These are phyloP conservation scores for Mesochorus sp. DNA, from an alignment of 2,888 invertebrate species.

Conservation along the genomic window DNA sequence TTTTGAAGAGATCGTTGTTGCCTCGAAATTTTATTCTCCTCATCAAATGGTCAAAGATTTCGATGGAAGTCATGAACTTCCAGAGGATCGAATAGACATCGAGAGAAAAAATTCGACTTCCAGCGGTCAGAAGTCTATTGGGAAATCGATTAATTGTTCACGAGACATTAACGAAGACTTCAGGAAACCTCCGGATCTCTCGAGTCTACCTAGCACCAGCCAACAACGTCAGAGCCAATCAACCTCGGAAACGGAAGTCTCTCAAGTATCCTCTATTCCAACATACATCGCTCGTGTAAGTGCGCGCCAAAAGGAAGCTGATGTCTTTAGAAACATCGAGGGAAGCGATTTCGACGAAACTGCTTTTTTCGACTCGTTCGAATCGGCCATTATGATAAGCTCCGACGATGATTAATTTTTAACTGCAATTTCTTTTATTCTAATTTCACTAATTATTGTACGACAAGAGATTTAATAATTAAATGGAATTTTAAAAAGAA, in stretches of 20 bases:
- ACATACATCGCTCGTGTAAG: conserved; percentile 40
- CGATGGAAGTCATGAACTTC: too few species aligned
- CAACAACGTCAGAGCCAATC: background rate
- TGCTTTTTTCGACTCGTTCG: conserved; percentile 57
- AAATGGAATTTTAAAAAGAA: too few species aligned
- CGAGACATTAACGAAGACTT: background rate
- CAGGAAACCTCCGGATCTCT: background rate
- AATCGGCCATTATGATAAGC: background rate
- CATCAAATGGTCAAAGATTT: too few species aligned
- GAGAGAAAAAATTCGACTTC: too few species aligned
- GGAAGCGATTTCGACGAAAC: conserved; percentile 68
- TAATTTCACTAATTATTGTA: too few species aligned
- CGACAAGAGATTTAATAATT: too few species aligned
- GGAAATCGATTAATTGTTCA: too few species aligned
- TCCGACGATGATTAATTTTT: conserved; percentile 11
- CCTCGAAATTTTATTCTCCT: too few species aligned
- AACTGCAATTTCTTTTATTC: too few species aligned
- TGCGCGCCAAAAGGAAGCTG: conserved; percentile 66
- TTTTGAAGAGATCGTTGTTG: background rate
- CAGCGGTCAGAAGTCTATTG: background rate
- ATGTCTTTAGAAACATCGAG: conserved; percentile 70
- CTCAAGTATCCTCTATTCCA: conserved; percentile 55
- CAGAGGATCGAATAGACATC: too few species aligned
- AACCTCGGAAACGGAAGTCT: background rate
- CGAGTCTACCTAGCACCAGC: conserved; percentile 25